Evolutionary conservation across 2,888 invertebrate genomes (phyloP), one percentile per base, ranked within the genome.

Genomic region (Aporophyla lueneburgensis): DNA sequence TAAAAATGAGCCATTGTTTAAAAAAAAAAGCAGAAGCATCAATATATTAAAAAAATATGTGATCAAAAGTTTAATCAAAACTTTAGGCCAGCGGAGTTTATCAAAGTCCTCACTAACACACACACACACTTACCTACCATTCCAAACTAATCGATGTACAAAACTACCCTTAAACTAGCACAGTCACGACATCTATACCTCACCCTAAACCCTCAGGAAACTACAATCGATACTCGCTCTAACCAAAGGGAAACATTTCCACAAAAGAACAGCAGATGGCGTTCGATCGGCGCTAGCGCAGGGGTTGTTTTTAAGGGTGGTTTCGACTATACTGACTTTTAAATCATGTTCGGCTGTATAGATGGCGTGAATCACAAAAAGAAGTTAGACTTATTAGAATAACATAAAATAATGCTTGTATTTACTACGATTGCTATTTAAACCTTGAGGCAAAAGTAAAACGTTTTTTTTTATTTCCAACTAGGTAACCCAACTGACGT

Each of bases 161-260:
- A 71, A 79, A 33, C 81, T 54, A 76, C 86, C 87, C 83, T 67
- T 81, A 76, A 63, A 62, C 0, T 7, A 14, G 49, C 27, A 74
- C 81, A 70, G 62, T 67, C 59, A 54, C 90, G 94, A 91, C 95
- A 94, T 94, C 95, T 94, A 86, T 73, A 78, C 78, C 73, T 91
- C 78, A 92, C 94, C 94, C 94, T 79, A 92, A 91, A 70, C 51
- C 61, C 0, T 14, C 16, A 46, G 6, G 59, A 80, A 91, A 93
- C 92, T 91, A 89, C 87, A 91, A 90, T 93, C 91, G 85, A 92
- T 91, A 89, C 62, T 74, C 14, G 68, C 76, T 81, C 84, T 66
- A 83, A 82, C 84, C 83, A 88, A 63, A 66, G 61, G 49, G 59
- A 71, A 49, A 59, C 53, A 80, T 74, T 76, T 86, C 75, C 88